A percentile compares a stretch with the other conserved stretches of the same genome.
phyloP scores from a whole-genome alignment of 2,888 invertebrate genomes.

The Sympetrum striolatum region DNA sequence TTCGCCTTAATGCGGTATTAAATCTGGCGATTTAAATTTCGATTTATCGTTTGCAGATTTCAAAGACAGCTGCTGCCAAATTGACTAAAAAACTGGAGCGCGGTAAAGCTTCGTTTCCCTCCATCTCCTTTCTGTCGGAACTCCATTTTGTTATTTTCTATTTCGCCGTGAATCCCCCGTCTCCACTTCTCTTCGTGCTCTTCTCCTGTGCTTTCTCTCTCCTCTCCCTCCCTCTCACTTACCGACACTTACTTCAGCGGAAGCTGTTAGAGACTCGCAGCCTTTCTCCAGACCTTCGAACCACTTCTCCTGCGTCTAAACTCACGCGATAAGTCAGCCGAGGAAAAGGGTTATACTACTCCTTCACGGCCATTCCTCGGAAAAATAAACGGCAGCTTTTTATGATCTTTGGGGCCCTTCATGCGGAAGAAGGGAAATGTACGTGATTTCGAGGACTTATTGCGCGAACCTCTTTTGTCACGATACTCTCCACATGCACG shows the following conservation, averaged over 20 bases:
- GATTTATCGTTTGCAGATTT: no score
- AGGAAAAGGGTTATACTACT: neutral
- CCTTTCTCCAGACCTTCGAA: neutral
- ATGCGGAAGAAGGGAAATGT: no score
- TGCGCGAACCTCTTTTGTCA: no score
- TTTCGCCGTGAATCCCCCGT: neutral
- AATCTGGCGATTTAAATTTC: no score
- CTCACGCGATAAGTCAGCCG: neutral
- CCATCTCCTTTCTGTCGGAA: neutral
- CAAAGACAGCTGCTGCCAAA: no score
- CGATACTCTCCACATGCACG: no score
- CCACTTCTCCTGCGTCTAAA: neutral
- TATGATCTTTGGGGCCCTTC: neutral
- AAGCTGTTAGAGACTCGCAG: conserved; percentile 7
- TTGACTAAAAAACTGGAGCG: no score
- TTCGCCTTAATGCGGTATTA: no score
- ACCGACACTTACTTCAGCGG: neutral
- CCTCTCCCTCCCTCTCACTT: neutral
- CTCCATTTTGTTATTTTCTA: neutral
- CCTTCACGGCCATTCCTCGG: neutral
- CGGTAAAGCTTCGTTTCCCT: neutral
- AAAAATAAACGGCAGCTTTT: neutral
- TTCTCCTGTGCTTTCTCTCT: neutral
- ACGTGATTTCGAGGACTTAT: no score
- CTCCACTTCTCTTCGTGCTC: neutral